These are phyloP conservation scores for Eupsittula cactorum DNA, from an alignment of 2,113 vertebrate genomes.

Conservation along the genomic window DNA sequence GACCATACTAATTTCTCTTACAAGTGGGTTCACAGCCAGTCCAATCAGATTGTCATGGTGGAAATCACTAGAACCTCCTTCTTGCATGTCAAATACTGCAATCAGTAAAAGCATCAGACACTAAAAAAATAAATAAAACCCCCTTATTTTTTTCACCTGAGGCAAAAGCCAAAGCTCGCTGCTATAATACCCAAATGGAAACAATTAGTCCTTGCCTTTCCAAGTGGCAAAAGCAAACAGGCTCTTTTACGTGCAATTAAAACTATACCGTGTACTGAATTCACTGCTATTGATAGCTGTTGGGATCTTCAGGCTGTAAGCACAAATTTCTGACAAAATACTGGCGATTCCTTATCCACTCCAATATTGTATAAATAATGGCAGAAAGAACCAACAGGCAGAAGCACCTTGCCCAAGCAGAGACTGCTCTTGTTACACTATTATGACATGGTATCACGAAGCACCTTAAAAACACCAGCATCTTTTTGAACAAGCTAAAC, in stretches of 20 bases:
- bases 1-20: slow-evolving; percentile 48
- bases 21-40: slow-evolving; percentile 48
- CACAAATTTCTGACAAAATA: slow-evolving; percentile 65
- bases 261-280: slow-evolving; percentile 58
- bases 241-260: slow-evolving; percentile 71
- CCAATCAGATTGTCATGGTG: slow-evolving; percentile 44
- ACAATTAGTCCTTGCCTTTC: slow-evolving; percentile 74
- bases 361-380: slow-evolving; percentile 53
- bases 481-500: slow-evolving; percentile 22
- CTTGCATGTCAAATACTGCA: slow-evolving; percentile 43
- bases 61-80: slow-evolving; percentile 58
- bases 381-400: slow-evolving; percentile 55
- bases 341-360: slow-evolving; percentile 56
- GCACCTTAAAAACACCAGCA: slow-evolving; percentile 49
- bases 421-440: background rate
- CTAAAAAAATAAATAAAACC: slow-evolving; percentile 65
- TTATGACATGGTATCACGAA: background rate
- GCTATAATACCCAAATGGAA: slow-evolving; percentile 72
- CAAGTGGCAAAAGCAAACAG: slow-evolving; percentile 74
- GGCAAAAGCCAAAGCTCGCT: slow-evolving; percentile 70
- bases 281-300: slow-evolving; percentile 47
- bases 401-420: slow-evolving; percentile 31
- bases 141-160: slow-evolving; percentile 56
- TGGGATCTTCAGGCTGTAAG: slow-evolving; percentile 67
- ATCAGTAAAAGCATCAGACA: slow-evolving; percentile 59